Percentiles rank a stretch among this genome's conserved stretches.
Evolutionary conservation across 2,113 vertebrate species (phyloP).

Genomic region (Apistogramma diplotaenia): DNA sequence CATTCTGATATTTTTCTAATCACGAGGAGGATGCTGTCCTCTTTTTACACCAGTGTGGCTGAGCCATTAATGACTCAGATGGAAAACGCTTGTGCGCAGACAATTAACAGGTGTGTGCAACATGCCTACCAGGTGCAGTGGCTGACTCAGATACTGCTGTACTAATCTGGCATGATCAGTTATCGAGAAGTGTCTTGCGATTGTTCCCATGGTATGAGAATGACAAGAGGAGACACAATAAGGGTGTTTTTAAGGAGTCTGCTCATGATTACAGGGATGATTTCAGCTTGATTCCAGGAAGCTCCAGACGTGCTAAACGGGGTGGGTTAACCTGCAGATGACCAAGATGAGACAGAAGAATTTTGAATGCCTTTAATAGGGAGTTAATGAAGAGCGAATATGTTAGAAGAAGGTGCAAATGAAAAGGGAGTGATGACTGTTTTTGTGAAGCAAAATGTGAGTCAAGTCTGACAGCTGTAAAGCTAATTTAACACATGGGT

Average conservation of each 20-base stretch:
- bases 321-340: background rate
- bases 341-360: background rate
- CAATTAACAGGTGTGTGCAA: constrained; percentile 55
- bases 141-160: background rate
- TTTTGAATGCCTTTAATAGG: background rate
- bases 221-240: background rate
- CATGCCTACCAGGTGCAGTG: constrained; percentile 41
- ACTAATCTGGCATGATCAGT: background rate
- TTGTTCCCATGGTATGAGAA: background rate
- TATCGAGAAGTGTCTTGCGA: background rate
- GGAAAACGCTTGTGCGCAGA: constrained; percentile 22
- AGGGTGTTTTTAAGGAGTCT: background rate
- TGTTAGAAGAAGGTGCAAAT: background rate
- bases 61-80: constrained; percentile 17
- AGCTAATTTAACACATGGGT: background rate
- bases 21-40: background rate
- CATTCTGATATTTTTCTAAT: background rate
- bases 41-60: background rate
- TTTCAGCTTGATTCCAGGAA: constrained; percentile 12
- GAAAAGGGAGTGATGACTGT: background rate
- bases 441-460: background rate
- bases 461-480: background rate
- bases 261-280: constrained; percentile 25
- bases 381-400: background rate
- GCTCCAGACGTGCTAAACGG: background rate